A percentile compares a stretch with the other conserved stretches of the same genome.
Conservation (phyloP, 2,888 invertebrate genomes). For the Pseudeuparius sepicola region DNA sequence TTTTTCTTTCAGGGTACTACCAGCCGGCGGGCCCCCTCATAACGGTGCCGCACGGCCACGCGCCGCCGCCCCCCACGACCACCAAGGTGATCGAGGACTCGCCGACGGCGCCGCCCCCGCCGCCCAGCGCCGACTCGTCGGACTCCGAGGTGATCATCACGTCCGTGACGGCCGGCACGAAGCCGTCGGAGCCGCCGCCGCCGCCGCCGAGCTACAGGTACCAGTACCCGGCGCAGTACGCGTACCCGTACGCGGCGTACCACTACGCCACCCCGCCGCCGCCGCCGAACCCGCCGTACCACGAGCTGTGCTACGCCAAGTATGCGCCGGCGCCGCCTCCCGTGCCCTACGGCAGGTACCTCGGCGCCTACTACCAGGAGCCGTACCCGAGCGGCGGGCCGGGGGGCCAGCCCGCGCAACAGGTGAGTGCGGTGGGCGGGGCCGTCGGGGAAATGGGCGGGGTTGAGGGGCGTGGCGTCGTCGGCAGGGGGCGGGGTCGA, state of each 20-base stretch:
- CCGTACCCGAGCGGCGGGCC: conserved; percentile 11
- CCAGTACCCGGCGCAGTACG: conserved; percentile 36
- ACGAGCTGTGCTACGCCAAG: conserved; percentile 47
- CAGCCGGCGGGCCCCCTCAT: conserved; percentile 89
- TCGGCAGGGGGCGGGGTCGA: no score
- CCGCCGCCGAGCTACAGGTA: conserved; percentile 40
- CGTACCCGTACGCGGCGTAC: conserved; percentile 37
- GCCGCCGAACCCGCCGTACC: conserved; percentile 34
- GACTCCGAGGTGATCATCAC: conserved; percentile 42
- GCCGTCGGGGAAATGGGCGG: no score
- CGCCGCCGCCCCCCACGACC: conserved; percentile 40
- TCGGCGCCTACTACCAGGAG: conserved; percentile 18
- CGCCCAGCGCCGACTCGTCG: conserved; percentile 38
- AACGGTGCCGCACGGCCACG: conserved; percentile 46
- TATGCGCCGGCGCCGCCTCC: conserved; percentile 27
- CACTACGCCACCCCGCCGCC: conserved; percentile 44
- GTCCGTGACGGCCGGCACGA: conserved; percentile 36
- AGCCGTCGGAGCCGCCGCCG: conserved; percentile 35
- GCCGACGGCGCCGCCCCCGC: conserved; percentile 46
- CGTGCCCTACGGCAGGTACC: conserved; percentile 4
- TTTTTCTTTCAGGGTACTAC: conserved; percentile 69
- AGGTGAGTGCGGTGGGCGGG: not conserved
- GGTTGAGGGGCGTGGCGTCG: no score
- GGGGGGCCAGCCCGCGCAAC: no score
- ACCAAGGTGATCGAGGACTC: conserved; percentile 35